Evolutionary conservation across 2,888 invertebrate genomes (phyloP), one percentile per base, ranked within the genome.

Genomic region (Pteria penguin): DNA sequence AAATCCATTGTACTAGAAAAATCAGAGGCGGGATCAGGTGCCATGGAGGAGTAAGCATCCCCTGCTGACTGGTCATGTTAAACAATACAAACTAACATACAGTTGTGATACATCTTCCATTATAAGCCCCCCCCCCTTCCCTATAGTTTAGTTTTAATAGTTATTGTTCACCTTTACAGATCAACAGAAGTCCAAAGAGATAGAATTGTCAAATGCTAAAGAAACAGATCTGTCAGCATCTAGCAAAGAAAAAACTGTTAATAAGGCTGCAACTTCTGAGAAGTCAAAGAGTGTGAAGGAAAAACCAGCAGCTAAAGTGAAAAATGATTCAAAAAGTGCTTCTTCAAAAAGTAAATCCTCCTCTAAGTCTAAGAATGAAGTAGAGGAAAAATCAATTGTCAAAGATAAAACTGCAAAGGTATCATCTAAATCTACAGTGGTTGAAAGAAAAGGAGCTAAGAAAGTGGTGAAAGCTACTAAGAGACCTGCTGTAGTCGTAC

Each of bases 361-460:
- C 68, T 55, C 14, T 33, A 71, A 63, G 36, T 29, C 55, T 54
- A 72, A 70, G 36, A 63, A 27, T 54, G 67, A 52, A 45, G 45
- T 18, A 45, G 27, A 74, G 33, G 62, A 73, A 31, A 63, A 31
- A 31, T 36, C 52, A 22, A 75, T 72, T 22, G 36, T 18, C 0
- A 75, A 73, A 45, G 72, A 72, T 14, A 81, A 83, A 68, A 67
- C 54, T 31, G 74, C 60, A 54, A 62, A 58, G 11, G 55, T 45
- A 18, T 36, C 61, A 18, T 58, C 33, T 14, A 58, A 11, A 27
- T 68, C 32, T 26, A n/a, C n/a, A n/a, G n/a, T n/a, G n/a, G n/a
- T n/a, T n/a, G 45, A 45, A 18, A 45, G 18, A 45, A 45, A 18
- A 14, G 1, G 11, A 14, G 45, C 18, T 14, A 18, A 0, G 45